phyloP scores from a whole-genome alignment of 2,797 vertebrate species.

The Petrocephalus schoutedeni region DNA sequence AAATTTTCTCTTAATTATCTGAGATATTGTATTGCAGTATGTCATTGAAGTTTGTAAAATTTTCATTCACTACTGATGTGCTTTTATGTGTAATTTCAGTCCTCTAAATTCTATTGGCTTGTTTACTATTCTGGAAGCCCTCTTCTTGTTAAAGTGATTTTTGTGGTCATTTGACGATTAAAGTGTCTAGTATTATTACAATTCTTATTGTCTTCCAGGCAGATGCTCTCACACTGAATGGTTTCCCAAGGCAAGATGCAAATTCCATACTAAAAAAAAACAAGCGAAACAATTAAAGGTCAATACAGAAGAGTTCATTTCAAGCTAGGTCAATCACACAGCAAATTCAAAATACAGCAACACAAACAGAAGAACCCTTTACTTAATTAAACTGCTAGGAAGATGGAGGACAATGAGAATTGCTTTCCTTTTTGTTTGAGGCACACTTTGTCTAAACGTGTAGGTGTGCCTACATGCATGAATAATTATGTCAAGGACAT shows the following conservation, averaged over 20 bases:
- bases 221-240: background rate
- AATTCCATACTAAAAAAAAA: background rate
- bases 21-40: background rate
- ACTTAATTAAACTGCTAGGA: background rate
- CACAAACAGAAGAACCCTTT: background rate
- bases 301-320: slow-evolving; percentile 2
- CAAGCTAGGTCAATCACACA: slow-evolving; percentile 7
- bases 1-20: background rate
- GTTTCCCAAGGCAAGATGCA: slow-evolving; percentile 5
- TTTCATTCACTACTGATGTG: background rate
- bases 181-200: background rate
- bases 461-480: background rate
- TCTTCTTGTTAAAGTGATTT: background rate
- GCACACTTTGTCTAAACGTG: background rate
- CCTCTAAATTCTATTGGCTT: background rate
- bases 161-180: background rate
- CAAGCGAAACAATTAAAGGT: slow-evolving; percentile 11
- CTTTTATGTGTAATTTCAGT: background rate
- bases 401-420: background rate
- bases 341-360: background rate
- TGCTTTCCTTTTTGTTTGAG: background rate
- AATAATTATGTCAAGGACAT: background rate
- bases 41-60: background rate
- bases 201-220: slow-evolving; percentile 5
- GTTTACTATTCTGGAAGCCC: background rate